These are phyloP conservation scores for Zosterops pallidus DNA, from an alignment of 2,113 vertebrate species.

Conservation along the genomic window DNA sequence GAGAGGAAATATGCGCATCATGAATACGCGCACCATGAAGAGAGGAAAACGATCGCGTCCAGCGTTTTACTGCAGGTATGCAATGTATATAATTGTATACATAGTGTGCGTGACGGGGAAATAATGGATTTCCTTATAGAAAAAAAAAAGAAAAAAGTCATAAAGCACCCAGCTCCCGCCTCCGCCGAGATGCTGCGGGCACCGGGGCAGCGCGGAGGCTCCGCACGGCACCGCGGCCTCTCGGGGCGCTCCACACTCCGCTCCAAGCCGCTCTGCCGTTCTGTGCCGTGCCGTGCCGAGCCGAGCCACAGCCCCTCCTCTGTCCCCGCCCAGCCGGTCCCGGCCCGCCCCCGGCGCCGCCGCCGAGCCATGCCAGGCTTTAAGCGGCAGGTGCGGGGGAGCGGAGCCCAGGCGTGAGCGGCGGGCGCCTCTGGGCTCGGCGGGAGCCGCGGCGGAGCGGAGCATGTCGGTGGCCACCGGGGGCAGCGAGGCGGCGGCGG, in stretches of 20 bases:
- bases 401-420: not conserved
- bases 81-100: not conserved
- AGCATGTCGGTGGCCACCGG: slow-evolving; percentile 71
- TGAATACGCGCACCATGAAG: not conserved
- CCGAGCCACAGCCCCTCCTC: not conserved
- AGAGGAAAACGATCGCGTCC: not conserved
- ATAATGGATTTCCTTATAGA: not conserved
- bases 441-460: not conserved
- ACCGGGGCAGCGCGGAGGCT: not conserved
- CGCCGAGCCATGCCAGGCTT: slow-evolving; percentile 17
- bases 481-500: slow-evolving; percentile 65
- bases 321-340: not conserved
- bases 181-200: not conserved
- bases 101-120: not conserved
- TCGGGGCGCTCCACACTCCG: not conserved
- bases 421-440: slow-evolving; percentile 13
- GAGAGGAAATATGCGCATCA: no score
- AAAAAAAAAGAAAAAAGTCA: not conserved
- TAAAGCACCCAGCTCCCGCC: not conserved
- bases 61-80: not conserved
- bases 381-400: slow-evolving; percentile 48
- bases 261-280: no score
- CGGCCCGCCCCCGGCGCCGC: not conserved
- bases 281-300: no score
- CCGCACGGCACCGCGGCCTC: not conserved